Conservation (phyloP, 2,888 invertebrate species). For the Theodoxus fluviatilis region DNA sequence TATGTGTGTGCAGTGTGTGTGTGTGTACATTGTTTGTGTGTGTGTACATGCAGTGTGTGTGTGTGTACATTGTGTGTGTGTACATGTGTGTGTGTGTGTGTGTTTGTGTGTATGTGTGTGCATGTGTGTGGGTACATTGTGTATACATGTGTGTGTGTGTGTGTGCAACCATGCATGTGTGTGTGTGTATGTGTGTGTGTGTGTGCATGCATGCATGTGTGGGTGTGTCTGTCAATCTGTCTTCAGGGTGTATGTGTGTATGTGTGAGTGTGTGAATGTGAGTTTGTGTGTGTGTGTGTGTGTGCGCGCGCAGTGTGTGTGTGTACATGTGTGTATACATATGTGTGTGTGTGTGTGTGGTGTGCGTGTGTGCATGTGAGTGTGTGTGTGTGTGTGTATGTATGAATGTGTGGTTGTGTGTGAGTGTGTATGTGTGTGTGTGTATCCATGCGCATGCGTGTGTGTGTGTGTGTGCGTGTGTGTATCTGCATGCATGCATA, state of each 20-base stretch:
- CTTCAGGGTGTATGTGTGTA: slow-evolving; percentile 4
- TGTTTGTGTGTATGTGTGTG: neutral
- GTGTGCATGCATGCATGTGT: neutral
- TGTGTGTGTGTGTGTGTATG: no score
- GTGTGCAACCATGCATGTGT: neutral
- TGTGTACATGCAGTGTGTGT: no score
- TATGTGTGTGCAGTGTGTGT: no score
- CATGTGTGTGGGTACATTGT: no score
- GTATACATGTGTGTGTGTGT: neutral
- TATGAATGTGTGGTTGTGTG: no score
- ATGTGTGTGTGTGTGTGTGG: neutral
- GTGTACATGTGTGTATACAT: neutral
- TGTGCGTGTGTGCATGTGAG: no score
- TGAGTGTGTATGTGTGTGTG: no score
- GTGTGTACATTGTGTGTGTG: neutral
- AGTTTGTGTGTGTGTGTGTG: neutral
- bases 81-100: neutral
- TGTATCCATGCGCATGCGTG: no score
- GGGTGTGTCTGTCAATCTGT: neutral
- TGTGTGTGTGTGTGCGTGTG: no score
- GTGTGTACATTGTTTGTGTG: no score
- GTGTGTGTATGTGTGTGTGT: neutral
- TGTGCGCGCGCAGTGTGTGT: neutral
- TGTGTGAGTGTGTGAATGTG: slow-evolving; percentile 16
- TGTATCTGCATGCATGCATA: no score